These are phyloP conservation scores for Drosophila testacea DNA, from an alignment of 2,888 invertebrate genomes.

Conservation along the genomic window DNA sequence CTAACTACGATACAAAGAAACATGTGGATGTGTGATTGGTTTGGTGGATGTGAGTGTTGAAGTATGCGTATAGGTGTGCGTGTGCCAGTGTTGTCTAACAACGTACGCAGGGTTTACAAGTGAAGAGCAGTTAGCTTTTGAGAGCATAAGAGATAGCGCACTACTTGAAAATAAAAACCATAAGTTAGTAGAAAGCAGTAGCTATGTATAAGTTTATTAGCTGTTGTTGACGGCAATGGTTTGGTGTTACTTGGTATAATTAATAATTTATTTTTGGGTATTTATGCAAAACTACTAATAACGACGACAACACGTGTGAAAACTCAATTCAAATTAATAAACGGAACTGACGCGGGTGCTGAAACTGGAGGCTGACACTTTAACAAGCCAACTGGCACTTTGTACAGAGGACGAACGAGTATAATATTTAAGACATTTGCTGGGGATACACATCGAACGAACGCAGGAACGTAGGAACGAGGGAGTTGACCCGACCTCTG, in stretches of 20 bases:
- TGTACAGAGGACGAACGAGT: conserved; percentile 61
- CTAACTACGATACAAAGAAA: conserved; percentile 82
- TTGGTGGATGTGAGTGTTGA: conserved; percentile 9
- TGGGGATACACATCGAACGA: conserved; percentile 63
- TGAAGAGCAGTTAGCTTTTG: conserved; percentile 45
- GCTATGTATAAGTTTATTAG: conserved; percentile 48
- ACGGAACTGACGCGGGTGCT: conserved; percentile 60
- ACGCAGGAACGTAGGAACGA: conserved; percentile 46
- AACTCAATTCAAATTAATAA: conserved; percentile 47
- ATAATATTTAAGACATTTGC: conserved; percentile 43
- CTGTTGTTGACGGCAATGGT: conserved; percentile 46
- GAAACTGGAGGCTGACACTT: conserved; percentile 51
- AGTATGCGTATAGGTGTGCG: conserved; percentile 28
- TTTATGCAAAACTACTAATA: conserved; percentile 44
- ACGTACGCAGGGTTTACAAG: conserved; percentile 49
- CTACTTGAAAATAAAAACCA: conserved; percentile 62
- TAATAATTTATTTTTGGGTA: conserved; percentile 31
- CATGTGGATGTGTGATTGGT: conserved; percentile 55
- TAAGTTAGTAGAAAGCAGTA: conserved; percentile 60
- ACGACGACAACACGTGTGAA: conserved; percentile 60
- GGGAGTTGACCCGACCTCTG: conserved; percentile 49
- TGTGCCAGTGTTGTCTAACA: conserved; percentile 60
- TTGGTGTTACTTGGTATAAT: conserved; percentile 50
- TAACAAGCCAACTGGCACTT: conserved; percentile 46
- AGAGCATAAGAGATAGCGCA: conserved; percentile 51